A percentile compares a stretch with the other conserved stretches of the same genome.
phyloP scores from a whole-genome alignment of 2,113 vertebrate genomes.

The Takifugu flavidus region DNA sequence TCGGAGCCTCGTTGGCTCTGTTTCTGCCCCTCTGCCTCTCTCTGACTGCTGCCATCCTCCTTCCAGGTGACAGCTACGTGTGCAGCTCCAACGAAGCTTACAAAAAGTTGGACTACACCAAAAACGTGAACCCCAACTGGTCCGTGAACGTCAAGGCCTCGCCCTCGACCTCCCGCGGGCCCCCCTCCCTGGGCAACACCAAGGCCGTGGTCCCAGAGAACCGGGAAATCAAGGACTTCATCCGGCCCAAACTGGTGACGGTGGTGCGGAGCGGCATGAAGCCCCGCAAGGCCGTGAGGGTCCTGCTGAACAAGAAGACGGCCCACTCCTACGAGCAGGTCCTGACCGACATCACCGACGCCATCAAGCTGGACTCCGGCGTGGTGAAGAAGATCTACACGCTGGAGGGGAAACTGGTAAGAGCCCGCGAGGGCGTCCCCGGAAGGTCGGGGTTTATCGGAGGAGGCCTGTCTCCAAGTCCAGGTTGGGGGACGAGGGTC shows the following conservation, averaged over 20 bases:
- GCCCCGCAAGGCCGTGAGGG: slow-evolving; percentile 64
- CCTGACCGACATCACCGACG: slow-evolving; percentile 66
- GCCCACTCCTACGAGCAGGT: slow-evolving; percentile 64
- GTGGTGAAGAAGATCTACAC: slow-evolving; percentile 67
- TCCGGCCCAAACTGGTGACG: slow-evolving; percentile 95
- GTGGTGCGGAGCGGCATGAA: slow-evolving; percentile 95
- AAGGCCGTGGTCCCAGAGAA: slow-evolving; percentile 76
- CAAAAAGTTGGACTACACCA: slow-evolving; percentile 96
- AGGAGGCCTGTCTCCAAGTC: too few relatives aligned
- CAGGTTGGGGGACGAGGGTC: too few relatives aligned
- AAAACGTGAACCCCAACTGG: slow-evolving; percentile 98
- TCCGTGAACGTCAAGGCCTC: slow-evolving; percentile 94
- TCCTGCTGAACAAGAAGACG: slow-evolving; percentile 71
- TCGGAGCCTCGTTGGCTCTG: too few relatives aligned
- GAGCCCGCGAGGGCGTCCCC: neutral
- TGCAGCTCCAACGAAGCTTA: slow-evolving; percentile 94
- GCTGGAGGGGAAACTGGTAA: slow-evolving; percentile 67
- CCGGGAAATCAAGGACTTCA: slow-evolving; percentile 93
- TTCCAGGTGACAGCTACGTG: slow-evolving; percentile 91
- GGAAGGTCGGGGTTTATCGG: too few relatives aligned
- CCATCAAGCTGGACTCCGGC: slow-evolving; percentile 69
- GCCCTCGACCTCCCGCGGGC: slow-evolving; percentile 73
- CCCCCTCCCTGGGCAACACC: slow-evolving; percentile 82
- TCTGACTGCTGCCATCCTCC: neutral
- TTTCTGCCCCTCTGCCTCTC: neutral